Evolutionary conservation across 2,888 invertebrate genomes (phyloP).

Genomic region (Heliconius cydno): DNA sequence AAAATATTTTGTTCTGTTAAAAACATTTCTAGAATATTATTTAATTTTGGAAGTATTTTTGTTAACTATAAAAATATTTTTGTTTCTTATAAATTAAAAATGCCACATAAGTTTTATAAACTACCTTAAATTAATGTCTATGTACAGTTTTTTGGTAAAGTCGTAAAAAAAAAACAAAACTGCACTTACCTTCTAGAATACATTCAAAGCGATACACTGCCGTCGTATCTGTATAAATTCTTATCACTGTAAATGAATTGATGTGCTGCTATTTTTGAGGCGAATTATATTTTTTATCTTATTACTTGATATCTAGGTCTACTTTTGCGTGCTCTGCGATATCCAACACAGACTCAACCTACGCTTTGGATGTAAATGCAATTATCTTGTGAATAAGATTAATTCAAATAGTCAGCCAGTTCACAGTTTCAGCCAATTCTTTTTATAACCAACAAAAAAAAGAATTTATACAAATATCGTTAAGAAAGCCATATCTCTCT

Average conservation of each 20-base stretch:
- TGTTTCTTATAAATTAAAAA: constrained; percentile 41
- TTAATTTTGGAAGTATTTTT: constrained; percentile 10
- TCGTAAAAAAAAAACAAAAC: constrained; percentile 37
- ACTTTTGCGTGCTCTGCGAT: background rate
- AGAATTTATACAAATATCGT: background rate
- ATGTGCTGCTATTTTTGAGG: background rate
- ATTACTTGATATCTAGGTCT: background rate
- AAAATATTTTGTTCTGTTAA: constrained; percentile 15
- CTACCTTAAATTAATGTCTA: constrained; percentile 37
- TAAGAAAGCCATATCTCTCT: background rate
- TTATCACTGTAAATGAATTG: constrained; percentile 29
- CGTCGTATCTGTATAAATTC: constrained; percentile 27
- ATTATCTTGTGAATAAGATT: constrained; percentile 21
- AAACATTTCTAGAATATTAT: background rate
- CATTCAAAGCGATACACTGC: constrained; percentile 36
- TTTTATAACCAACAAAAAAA: background rate
- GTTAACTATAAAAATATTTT: constrained; percentile 16
- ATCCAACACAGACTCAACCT: constrained; percentile 9
- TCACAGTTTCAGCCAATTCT: background rate
- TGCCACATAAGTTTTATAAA: constrained; percentile 40
- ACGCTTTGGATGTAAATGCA: constrained; percentile 24
- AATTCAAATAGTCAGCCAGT: constrained; percentile 5
- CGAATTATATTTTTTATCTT: constrained; percentile 6
- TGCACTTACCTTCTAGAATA: constrained; percentile 31
- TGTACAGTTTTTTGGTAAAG: constrained; percentile 45